These are phyloP conservation scores for Muscicapa comitata DNA, from an alignment of 2,797 vertebrate species.

Conservation along the genomic window DNA sequence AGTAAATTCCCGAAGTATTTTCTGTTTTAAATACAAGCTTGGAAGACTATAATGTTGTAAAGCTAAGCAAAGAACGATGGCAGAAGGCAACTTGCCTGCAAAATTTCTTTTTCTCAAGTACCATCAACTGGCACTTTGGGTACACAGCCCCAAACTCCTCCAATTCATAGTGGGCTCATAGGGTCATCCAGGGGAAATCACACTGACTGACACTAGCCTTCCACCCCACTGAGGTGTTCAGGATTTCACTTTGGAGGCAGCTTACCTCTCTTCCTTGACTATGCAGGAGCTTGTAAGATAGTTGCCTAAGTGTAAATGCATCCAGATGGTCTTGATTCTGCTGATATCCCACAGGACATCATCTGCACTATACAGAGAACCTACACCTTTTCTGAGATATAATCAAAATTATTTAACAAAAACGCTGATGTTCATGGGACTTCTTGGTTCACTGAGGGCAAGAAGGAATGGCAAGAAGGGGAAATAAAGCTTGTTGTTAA, in stretches of 20 bases:
- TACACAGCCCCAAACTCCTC: background rate
- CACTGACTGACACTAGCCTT: background rate
- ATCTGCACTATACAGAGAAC: background rate
- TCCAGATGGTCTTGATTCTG: background rate
- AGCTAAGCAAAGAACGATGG: background rate
- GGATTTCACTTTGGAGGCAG: background rate
- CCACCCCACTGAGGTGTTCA: background rate
- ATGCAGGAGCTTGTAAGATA: background rate
- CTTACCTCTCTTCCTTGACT: background rate
- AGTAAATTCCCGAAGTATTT: background rate
- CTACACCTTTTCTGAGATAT: background rate
- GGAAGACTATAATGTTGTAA: background rate
- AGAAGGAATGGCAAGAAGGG: background rate
- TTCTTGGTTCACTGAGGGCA: background rate
- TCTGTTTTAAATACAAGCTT: background rate
- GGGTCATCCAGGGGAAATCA: background rate
- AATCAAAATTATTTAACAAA: background rate
- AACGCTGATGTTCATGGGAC: background rate
- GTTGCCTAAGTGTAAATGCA: background rate
- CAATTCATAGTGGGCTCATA: background rate
- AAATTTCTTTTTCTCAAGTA: background rate
- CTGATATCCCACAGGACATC: background rate
- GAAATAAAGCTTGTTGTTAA: background rate
- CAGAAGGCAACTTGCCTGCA: background rate
- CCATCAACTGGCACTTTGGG: background rate